These are phyloP conservation scores for Arothron firmamentum DNA, from an alignment of 2,113 vertebrate species.

Conservation along the genomic window DNA sequence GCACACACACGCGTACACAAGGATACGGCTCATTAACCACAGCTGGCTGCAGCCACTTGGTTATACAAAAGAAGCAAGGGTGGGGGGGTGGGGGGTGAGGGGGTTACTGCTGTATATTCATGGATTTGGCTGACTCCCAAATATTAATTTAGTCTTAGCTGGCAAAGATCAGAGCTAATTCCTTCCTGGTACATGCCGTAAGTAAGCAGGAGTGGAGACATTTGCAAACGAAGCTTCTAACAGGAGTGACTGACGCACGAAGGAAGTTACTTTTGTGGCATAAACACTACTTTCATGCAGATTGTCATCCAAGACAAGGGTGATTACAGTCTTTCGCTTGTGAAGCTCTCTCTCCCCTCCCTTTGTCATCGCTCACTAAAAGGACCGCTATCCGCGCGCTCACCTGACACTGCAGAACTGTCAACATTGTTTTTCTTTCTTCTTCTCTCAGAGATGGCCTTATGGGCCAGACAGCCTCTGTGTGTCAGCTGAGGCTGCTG, in stretches of 20 bases:
- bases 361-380: slow-evolving; percentile 62
- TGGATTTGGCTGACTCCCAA: slow-evolving; percentile 84
- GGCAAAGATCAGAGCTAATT: slow-evolving; percentile 86
- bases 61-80: slow-evolving; percentile 74
- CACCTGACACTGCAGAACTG: slow-evolving; percentile 74
- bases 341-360: slow-evolving; percentile 25
- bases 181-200: slow-evolving; percentile 79
- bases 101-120: slow-evolving; percentile 81
- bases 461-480: slow-evolving; percentile 70
- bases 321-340: slow-evolving; percentile 34
- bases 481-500: slow-evolving; percentile 85
- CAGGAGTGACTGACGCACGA: slow-evolving; percentile 76
- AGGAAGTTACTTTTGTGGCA: slow-evolving; percentile 71
- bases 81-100: slow-evolving; percentile 36
- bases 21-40: slow-evolving; percentile 73
- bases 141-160: slow-evolving; percentile 88
- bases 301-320: slow-evolving; percentile 23
- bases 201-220: slow-evolving; percentile 78
- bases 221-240: slow-evolving; percentile 76
- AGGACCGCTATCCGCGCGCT: slow-evolving; percentile 57
- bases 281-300: slow-evolving; percentile 54
- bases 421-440: slow-evolving; percentile 61
- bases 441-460: slow-evolving; percentile 79
- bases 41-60: slow-evolving; percentile 74
- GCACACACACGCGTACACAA: slow-evolving; percentile 33